Evolutionary conservation across 2,113 vertebrate species (phyloP).

Genomic region (Dunckerocampus dactyliophorus): DNA sequence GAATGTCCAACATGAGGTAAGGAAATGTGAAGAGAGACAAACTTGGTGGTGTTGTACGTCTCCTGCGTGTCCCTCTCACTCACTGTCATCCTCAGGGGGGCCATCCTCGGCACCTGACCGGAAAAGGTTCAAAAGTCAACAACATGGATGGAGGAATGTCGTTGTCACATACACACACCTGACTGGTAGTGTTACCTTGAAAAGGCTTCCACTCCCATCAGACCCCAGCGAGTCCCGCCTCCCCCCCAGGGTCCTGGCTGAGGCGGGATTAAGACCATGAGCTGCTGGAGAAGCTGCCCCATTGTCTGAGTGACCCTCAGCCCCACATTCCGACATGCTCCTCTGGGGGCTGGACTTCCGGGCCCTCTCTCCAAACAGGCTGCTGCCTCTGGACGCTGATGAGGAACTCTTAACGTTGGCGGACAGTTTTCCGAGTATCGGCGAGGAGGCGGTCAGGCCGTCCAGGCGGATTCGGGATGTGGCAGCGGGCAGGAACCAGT

Average conservation of each 20-base stretch:
- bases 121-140: not conserved
- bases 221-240: conserved; percentile 65
- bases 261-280: conserved; percentile 58
- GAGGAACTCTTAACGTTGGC: conserved; percentile 64
- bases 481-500: conserved; percentile 80
- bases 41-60: conserved; percentile 80
- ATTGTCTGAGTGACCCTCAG: conserved; percentile 65
- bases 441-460: conserved; percentile 66
- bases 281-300: conserved; percentile 14
- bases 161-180: not conserved
- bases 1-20: too few species aligned
- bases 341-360: conserved; percentile 73
- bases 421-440: conserved; percentile 77
- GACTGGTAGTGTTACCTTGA: conserved; percentile 61
- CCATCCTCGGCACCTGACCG: conserved; percentile 77
- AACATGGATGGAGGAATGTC: not conserved
- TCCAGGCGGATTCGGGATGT: conserved; percentile 73
- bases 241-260: conserved; percentile 54
- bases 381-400: conserved; percentile 54
- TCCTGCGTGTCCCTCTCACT: conserved; percentile 81
- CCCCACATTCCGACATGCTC: conserved; percentile 66
- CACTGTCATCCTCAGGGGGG: conserved; percentile 80
- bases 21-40: conserved; percentile 38
- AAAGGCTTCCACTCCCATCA: conserved; percentile 65
- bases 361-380: conserved; percentile 75